phyloP scores from a whole-genome alignment of 2,888 invertebrate genomes.

The Saturnia japonica region DNA sequence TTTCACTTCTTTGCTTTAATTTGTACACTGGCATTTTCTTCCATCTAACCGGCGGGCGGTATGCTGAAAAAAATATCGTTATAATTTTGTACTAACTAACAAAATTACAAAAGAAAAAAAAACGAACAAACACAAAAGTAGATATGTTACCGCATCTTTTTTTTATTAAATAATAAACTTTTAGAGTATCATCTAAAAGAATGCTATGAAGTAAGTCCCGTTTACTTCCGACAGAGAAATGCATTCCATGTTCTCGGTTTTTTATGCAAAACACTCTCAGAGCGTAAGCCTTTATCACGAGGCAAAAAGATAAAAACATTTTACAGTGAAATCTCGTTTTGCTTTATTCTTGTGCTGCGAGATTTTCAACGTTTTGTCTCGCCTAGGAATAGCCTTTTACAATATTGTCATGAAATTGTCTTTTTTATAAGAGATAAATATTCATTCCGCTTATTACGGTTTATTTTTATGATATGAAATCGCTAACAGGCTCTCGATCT shows the following conservation, averaged over 20 bases:
- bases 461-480: background rate
- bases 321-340: slow-evolving; percentile 38
- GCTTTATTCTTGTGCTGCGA: slow-evolving; percentile 28
- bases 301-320: slow-evolving; percentile 32
- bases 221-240: slow-evolving; percentile 38
- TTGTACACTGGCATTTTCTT: no score
- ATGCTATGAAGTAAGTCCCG: slow-evolving; percentile 21
- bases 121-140: no score
- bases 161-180: background rate
- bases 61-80: no score
- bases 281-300: slow-evolving; percentile 46
- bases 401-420: slow-evolving; percentile 6
- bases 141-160: no score
- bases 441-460: background rate
- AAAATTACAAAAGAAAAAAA: no score
- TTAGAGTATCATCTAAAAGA: background rate
- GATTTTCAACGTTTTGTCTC: slow-evolving; percentile 41
- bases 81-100: no score
- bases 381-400: slow-evolving; percentile 12
- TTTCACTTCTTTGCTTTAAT: no score
- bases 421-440: background rate
- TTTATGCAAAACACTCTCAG: slow-evolving; percentile 47
- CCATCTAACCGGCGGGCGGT: no score
- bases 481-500: no score
- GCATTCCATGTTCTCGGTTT: slow-evolving; percentile 42